Percentiles rank a stretch among this genome's conserved stretches.
Evolutionary conservation across 2,113 vertebrate species (phyloP).

Genomic region (Formicarius rufipectus): DNA sequence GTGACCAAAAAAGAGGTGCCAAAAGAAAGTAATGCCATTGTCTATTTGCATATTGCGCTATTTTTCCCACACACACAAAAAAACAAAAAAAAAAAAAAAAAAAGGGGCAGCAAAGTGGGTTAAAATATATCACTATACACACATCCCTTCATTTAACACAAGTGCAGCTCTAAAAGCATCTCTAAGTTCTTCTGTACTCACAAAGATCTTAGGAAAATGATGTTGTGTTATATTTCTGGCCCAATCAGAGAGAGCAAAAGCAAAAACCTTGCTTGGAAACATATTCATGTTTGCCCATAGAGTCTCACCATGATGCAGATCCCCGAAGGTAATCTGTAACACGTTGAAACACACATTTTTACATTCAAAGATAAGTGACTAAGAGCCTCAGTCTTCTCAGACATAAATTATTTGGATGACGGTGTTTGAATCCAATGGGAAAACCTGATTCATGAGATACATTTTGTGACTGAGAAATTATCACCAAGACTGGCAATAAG

Average conservation of each 20-base stretch:
- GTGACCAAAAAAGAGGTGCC: background rate
- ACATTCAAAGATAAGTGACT: background rate
- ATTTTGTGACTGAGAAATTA: background rate
- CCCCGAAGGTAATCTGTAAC: background rate
- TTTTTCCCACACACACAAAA: background rate
- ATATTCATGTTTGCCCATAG: background rate
- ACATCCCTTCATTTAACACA: background rate
- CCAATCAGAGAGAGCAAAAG: background rate
- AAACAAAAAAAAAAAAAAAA: background rate
- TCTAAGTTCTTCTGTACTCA: background rate
- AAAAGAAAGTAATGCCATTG: background rate
- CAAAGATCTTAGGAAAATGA: background rate
- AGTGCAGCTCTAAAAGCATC: background rate
- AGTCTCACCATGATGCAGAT: background rate
- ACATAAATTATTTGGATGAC: background rate
- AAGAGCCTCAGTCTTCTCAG: slow-evolving; percentile 1
- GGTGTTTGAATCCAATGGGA: background rate
- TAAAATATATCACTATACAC: background rate
- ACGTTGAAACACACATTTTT: background rate
- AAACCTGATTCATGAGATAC: background rate
- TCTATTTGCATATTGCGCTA: background rate
- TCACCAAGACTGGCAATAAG: background rate
- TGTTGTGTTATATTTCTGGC: background rate
- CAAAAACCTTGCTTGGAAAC: background rate
- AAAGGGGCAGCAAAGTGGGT: background rate